Percentiles rank a stretch among this genome's conserved stretches.
These are phyloP conservation scores for Anguilla obscura DNA, from an alignment of 2,797 vertebrate species.

Conservation along the genomic window DNA sequence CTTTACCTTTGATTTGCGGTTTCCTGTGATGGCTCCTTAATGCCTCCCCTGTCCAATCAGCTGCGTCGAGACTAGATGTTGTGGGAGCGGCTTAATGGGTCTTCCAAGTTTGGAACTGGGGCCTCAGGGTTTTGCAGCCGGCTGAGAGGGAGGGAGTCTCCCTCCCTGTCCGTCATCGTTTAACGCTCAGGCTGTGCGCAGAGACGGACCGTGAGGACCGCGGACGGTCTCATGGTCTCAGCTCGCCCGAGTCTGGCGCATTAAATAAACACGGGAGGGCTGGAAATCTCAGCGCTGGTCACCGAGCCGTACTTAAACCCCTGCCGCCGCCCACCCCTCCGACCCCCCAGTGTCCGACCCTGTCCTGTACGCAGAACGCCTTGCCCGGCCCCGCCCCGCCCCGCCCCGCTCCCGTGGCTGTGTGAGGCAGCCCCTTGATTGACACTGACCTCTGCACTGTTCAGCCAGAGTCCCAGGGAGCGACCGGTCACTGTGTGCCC, in stretches of 20 bases:
- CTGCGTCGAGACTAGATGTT: background rate
- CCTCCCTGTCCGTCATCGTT: background rate
- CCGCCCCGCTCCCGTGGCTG: background rate
- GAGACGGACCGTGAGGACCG: background rate
- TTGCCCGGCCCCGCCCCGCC: background rate
- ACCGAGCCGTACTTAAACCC: background rate
- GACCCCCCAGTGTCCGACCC: background rate
- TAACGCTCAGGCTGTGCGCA: background rate
- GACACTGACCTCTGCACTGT: conserved; percentile 1
- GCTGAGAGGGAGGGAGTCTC: background rate
- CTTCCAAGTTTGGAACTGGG: background rate
- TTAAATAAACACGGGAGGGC: background rate
- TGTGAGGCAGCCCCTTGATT: background rate
- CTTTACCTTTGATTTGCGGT: background rate
- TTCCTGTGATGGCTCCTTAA: background rate
- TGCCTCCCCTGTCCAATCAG: background rate
- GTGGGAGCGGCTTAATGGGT: background rate
- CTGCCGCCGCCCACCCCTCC: no score
- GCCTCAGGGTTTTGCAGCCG: background rate
- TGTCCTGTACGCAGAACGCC: background rate
- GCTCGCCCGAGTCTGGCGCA: background rate
- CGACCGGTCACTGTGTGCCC: conserved; percentile 6
- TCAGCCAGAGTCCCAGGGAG: background rate
- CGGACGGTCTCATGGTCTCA: background rate
- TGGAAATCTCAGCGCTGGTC: background rate